Evolutionary conservation across 2,113 vertebrate genomes (phyloP).

Genomic region (Cinclus cinclus): DNA sequence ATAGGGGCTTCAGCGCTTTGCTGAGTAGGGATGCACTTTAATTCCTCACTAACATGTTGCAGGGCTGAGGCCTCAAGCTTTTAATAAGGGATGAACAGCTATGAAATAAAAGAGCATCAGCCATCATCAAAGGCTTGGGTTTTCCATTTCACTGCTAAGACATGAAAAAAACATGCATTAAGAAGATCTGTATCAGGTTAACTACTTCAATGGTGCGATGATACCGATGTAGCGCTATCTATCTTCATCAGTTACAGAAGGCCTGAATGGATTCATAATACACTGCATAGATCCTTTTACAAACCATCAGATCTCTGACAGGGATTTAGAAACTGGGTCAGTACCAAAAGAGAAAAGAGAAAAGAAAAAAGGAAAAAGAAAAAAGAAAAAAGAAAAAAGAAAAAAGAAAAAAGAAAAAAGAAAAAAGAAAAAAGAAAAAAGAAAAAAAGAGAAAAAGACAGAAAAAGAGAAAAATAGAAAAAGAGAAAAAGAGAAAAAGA

Average conservation of each 20-base stretch:
- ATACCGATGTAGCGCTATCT: not conserved
- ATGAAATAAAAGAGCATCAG: not conserved
- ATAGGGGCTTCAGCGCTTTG: not conserved
- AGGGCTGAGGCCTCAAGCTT: not conserved
- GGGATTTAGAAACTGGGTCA: conserved; percentile 18
- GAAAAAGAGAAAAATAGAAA: too few relatives aligned
- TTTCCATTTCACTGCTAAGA: not conserved
- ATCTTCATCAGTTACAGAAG: not conserved
- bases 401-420: too few relatives aligned
- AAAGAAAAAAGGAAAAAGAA: not conserved
- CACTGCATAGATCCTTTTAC: not conserved
- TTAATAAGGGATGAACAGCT: not conserved
- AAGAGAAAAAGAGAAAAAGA: too few relatives aligned
- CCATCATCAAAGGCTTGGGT: not conserved
- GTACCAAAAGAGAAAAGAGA: not conserved
- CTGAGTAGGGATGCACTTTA: not conserved
- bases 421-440: not conserved
- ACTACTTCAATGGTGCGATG: not conserved
- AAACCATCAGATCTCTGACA: not conserved
- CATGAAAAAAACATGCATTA: not conserved
- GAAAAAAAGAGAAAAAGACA: too few relatives aligned
- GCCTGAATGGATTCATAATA: conserved; percentile 3
- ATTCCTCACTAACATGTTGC: not conserved
- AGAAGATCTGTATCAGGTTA: not conserved
- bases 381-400: too few relatives aligned